Base-by-base conservation (phyloP, 2,888 invertebrate genomes). In the Protonemura montana region DNA sequence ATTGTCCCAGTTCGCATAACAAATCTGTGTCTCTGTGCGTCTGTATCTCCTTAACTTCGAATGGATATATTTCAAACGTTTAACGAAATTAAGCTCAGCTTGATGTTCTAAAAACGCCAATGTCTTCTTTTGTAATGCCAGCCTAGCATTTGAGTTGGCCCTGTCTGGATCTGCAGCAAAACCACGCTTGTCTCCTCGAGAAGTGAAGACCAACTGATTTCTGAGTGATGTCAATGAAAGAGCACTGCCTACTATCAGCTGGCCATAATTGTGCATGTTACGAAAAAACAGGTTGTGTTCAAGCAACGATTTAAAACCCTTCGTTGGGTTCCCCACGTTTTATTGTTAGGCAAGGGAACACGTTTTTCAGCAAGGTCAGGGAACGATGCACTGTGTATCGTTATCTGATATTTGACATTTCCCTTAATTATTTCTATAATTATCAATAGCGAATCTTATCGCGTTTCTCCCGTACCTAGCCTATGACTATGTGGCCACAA, bases 1-100 rank as follows among this genome's bases (percentile, higher is more conserved):
- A 90, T 90, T 86, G 59, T 59, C 59, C 88, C 35, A 27, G 80
- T 29, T 16, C 77, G 85, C 80, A 85, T 85, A 77, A 78, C 59
- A 59, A 59, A 59, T 59, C 21, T 35, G 10, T n/a, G n/a, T n/a
- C n/a, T n/a, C n/a, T n/a, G n/a, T n/a, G n/a, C n/a, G n/a, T 2
- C 59, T 13, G 59, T 59, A 16, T 59, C 59, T 21, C 13, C 16
- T 59, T 59, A 21, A 13, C 21, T 59, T 59, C 59, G 59, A 59
- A 59, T 59, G 59, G 2, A 59, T 16, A 7, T 41, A 7, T 7
- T 7, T 41, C 5, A 41, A 41, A 41, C 13, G 41, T 21, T 59
- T 59, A 59, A 21, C 13, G 59, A 59, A 59, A 59, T 59, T 59
- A 21, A 59, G 59, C 59, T 13, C 59, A 81, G 81, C 27, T 81